Percentiles rank a stretch among this genome's conserved stretches.
Evolutionary conservation across 2,888 invertebrate genomes (phyloP).

Genomic region (Eutolmus rufibarbis): DNA sequence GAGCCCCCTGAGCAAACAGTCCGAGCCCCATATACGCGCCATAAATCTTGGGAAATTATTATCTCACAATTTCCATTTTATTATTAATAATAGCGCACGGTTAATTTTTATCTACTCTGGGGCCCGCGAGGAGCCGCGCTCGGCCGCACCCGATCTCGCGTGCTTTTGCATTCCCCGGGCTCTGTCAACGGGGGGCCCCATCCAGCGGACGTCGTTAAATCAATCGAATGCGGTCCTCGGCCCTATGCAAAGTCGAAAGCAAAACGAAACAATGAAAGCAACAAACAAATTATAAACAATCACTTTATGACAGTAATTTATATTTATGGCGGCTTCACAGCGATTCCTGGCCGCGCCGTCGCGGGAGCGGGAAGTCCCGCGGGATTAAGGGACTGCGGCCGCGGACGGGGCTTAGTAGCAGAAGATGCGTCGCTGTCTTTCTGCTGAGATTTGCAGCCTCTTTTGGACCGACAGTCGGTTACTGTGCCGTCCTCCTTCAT

Average conservation of each 20-base stretch:
- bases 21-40: slow-evolving; percentile 22
- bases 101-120: slow-evolving; percentile 35
- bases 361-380: not conserved
- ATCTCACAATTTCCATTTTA: slow-evolving; percentile 37
- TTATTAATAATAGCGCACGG: slow-evolving; percentile 41
- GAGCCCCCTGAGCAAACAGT: slow-evolving; percentile 4
- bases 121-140: not conserved
- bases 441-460: not conserved
- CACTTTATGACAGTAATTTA: slow-evolving; percentile 43
- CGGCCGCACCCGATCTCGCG: slow-evolving; percentile 26
- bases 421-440: not conserved
- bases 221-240: slow-evolving; percentile 23
- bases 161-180: slow-evolving; percentile 21
- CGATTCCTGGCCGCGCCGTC: not conserved
- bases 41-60: slow-evolving; percentile 39
- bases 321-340: slow-evolving; percentile 40
- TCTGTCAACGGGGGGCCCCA: slow-evolving; percentile 38
- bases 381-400: not conserved
- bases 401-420: not conserved
- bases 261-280: slow-evolving; percentile 19
- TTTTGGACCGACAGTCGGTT: not conserved
- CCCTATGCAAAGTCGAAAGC: slow-evolving; percentile 8
- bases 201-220: slow-evolving; percentile 39
- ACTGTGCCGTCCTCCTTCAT: not conserved
- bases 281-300: slow-evolving; percentile 43